Evolutionary conservation across 2,113 vertebrate species (phyloP).

Genomic region (Pterocles orientalis): DNA sequence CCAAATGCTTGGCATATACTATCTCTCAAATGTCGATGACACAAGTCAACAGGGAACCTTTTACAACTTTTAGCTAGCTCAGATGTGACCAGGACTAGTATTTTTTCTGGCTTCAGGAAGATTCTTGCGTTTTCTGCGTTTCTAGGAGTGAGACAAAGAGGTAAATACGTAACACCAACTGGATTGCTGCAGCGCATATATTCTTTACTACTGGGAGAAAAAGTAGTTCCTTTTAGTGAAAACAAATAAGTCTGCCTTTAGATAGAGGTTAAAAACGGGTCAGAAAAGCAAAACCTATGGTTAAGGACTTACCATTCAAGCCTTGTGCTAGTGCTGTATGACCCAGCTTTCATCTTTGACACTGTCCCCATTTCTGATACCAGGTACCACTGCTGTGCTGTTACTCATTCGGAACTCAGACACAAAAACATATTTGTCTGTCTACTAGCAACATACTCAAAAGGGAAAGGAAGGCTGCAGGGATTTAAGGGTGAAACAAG

Average conservation of each 20-base stretch:
- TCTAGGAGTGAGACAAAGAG: neutral
- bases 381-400: too few species aligned
- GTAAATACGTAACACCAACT: fast-evolving
- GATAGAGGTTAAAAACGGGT: neutral
- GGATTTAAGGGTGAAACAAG: neutral
- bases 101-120: neutral
- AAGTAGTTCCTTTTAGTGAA: neutral
- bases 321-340: neutral
- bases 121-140: neutral
- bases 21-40: neutral
- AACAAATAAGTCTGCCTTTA: neutral
- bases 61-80: neutral
- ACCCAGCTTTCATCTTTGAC: neutral
- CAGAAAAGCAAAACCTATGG: neutral
- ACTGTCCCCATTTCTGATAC: neutral
- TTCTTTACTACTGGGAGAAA: neutral
- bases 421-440: neutral
- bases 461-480: neutral
- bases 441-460: neutral
- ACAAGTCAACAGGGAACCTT: neutral
- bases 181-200: neutral
- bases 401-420: neutral
- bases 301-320: neutral
- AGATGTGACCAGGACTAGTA: neutral
- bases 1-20: neutral